Evolutionary conservation across 2,113 vertebrate genomes (phyloP), one percentile per base, ranked within the genome.

Genomic region (Sylvilagus bachmani): DNA sequence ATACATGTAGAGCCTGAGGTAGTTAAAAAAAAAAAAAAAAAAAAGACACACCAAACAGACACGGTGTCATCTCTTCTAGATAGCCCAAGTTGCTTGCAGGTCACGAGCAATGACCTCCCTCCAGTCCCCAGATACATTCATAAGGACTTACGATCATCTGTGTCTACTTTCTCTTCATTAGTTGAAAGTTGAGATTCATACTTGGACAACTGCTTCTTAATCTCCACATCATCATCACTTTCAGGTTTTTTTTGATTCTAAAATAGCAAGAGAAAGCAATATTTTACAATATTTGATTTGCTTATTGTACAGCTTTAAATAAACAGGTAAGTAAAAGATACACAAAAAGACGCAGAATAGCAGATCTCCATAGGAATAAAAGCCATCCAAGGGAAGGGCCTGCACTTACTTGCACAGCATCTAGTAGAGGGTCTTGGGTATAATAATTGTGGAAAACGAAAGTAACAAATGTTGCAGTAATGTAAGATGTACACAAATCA

Each of bases 211-310:
- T 98, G 98, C 96, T 99, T 99, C 98, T 99, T 99, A 51, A 98
- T 98, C 73, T 99, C 99, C 25, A 98, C 88, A 51, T 98, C 98
- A 84, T 99, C 99, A 84, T 99, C 98, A 58, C 97, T 98, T 94
- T 99, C 99, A 89, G 90, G 98, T 97, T 99, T 99, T 98, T 99
- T 99, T 97, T 99, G 98, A 96, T 98, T 98, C 98, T 99, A 98
- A 95, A 97, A 96, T 27, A 83, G 53, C 9, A 91, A 96, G n/a
- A 94, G 69, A 97, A 98, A 97, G 73, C 19, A 79, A 79, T n/a
- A 64, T 13, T 93, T 95, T 89, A 73, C 96, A 91, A 91, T 0
- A 74, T 36, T 14, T 84, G 33, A 64, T 79, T 66, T 92, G 64
- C 25, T 80, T 77, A 78, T 29, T 55, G 31, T 44, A 78, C 14